phyloP scores from a whole-genome alignment of 2,113 vertebrate genomes.

The Melanerpes formicivorus region DNA sequence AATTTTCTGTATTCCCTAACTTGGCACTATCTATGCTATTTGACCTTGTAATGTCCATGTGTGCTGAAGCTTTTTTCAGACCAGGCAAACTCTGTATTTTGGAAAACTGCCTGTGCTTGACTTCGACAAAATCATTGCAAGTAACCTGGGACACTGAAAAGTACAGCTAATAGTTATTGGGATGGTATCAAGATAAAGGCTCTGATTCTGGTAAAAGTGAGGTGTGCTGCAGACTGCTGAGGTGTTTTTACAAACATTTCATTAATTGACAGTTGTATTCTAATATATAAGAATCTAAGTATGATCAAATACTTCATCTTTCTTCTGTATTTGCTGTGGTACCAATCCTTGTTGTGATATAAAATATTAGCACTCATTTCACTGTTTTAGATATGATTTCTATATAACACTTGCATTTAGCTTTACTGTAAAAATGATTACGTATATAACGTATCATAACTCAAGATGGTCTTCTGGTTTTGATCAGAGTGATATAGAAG shows the following conservation, averaged over 20 bases:
- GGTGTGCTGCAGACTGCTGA: background rate
- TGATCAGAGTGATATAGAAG: background rate
- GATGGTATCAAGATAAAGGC: background rate
- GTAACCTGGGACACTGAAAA: background rate
- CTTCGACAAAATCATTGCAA: background rate
- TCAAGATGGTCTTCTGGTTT: slow-evolving; percentile 7
- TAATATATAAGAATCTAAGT: background rate
- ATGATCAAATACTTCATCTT: background rate
- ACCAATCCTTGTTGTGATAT: background rate
- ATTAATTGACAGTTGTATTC: background rate
- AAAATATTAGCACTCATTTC: background rate
- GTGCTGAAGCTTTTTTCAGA: background rate
- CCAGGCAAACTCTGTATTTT: background rate
- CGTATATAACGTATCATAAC: slow-evolving; percentile 10
- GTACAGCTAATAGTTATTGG: background rate
- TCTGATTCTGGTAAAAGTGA: background rate
- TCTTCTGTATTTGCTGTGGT: background rate
- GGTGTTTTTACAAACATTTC: background rate
- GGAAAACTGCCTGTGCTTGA: rapidly evolving
- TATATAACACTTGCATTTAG: background rate
- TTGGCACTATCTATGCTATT: rapidly evolving
- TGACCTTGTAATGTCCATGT: background rate
- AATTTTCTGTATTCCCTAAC: background rate
- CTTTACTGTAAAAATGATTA: slow-evolving; percentile 46
- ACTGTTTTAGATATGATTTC: background rate